Base-by-base conservation (phyloP, 2,888 invertebrate species). In the Lacanobia oleracea region DNA sequence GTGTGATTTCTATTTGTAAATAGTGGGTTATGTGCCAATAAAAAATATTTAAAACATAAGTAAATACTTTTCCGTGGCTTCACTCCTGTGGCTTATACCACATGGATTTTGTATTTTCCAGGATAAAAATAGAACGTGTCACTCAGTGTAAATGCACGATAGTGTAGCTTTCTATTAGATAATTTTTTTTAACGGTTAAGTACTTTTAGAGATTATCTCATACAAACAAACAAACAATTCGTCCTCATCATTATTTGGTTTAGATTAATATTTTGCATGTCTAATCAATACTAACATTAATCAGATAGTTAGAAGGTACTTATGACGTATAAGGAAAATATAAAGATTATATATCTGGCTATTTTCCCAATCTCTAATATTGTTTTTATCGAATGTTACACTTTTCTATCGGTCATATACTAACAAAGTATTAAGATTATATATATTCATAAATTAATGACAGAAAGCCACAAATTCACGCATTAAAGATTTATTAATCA, bases 381-480 rank as follows among this genome's bases (percentile, higher is more conserved):
- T 40, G 18, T 64, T 67, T 45, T 59, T 67, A 59, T 73, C 67
- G 27, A 51, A 27, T 27, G 51, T 59, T 51, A 59, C 14, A 37
- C 43, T 59, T 59, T 77, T 77, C 72, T 71, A 78, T 67, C 60
- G 45, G 59, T 78, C 73, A 67, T 62, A 50, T 60, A 74, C 33
- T 45, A 57, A 16, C 33, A 27, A 14, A 14, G 73, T 66, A 53
- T 51, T 59, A n/a, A 64, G 21, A 73, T 67, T 45, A 63, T n/a
- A n/a, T n/a, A 6, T 45, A 14, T 18, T 40, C 40, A 21, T 67
- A 73, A 67, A 75, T 27, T 3, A 45, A 23, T 21, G 27, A 21
- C 8, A 45, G 37, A 50, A 51, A 56, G 23, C 12, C 48, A 33
- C 50, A 72, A 73, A 72, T 73, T 64, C 12, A 23, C 21, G 54